phyloP scores from a whole-genome alignment of 2,797 vertebrate species.

The Rousettus madagascariensis region DNA sequence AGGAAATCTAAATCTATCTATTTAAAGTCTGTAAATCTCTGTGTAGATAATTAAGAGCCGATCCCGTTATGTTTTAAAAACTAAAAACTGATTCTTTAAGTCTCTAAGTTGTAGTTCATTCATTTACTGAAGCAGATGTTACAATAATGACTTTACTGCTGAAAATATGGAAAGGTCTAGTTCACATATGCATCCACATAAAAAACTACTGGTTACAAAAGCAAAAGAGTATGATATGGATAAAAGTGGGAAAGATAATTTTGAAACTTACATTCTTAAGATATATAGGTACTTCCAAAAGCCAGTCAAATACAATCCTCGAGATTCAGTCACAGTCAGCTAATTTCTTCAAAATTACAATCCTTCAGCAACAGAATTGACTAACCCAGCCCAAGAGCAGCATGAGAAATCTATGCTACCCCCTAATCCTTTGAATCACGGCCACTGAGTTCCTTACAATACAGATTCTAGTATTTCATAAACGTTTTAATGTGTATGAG shows the following conservation, averaged over 20 bases:
- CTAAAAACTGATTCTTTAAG: conserved; percentile 15
- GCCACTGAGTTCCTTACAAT: neutral
- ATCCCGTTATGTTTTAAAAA: neutral
- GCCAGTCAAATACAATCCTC: neutral
- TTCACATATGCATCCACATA: neutral
- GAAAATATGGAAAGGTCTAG: conserved; percentile 3
- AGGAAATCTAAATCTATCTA: neutral
- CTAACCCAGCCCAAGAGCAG: neutral
- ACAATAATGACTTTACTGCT: neutral
- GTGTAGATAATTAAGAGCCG: neutral
- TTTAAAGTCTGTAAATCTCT: conserved; percentile 9
- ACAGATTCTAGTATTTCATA: conserved; percentile 47
- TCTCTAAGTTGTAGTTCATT: conserved; percentile 26
- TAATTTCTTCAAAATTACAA: conserved; percentile 22
- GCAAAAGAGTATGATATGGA: neutral
- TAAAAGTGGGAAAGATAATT: neutral
- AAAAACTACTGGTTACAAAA: neutral
- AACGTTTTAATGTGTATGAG: neutral
- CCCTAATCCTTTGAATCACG: neutral
- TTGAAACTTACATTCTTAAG: neutral
- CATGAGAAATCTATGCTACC: neutral
- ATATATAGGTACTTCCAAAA: neutral
- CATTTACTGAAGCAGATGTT: neutral
- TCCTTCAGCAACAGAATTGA: neutral
- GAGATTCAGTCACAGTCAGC: neutral